Conservation (phyloP, 2,113 vertebrate species). For the Oreotrochilus melanogaster region DNA sequence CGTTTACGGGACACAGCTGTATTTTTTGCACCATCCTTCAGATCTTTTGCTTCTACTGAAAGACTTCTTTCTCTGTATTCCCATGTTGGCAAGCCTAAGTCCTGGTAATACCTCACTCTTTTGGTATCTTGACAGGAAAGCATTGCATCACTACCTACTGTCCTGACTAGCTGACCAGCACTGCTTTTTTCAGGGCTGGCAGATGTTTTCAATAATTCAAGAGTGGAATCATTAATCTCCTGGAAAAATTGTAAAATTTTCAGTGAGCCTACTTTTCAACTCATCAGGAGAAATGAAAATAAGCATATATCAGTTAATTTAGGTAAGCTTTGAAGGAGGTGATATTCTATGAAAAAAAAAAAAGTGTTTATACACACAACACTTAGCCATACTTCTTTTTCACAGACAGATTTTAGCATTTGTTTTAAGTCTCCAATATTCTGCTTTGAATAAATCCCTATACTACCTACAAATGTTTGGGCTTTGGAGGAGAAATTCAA, state of each 20-base stretch:
- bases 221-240: background rate
- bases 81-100: background rate
- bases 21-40: background rate
- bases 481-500: background rate
- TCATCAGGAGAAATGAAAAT: background rate
- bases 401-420: background rate
- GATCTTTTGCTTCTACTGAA: background rate
- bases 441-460: background rate
- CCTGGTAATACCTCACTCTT: background rate
- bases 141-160: background rate
- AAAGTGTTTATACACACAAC: too few relatives aligned
- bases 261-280: background rate
- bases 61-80: background rate
- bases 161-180: background rate
- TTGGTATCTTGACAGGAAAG: background rate
- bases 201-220: background rate
- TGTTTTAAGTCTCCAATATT: background rate
- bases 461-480: background rate
- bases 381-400: background rate
- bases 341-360: too few relatives aligned
- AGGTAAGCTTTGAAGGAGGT: background rate
- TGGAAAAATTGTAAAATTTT: conserved; percentile 22
- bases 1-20: conserved; percentile 42
- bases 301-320: background rate
- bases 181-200: background rate